Evolutionary conservation across 92 coral and sea anemone genomes (phyloP).

Genomic region (Actinernus sp.): DNA sequence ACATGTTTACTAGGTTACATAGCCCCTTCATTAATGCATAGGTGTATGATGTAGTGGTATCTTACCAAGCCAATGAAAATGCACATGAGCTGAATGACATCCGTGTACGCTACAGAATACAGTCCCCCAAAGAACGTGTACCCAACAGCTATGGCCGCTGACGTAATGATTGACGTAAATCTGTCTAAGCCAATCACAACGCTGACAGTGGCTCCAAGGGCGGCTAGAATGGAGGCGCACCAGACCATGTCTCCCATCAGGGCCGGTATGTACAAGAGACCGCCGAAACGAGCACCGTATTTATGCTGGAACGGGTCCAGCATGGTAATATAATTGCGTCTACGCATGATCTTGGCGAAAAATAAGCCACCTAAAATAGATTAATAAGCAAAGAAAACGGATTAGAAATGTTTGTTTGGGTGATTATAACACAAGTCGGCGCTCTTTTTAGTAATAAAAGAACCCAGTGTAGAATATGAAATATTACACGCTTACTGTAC

Average conservation of each 20-base stretch:
- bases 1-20: too few relatives aligned
- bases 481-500: too few relatives aligned
- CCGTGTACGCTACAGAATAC: constrained; percentile 95
- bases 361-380: constrained; percentile 72
- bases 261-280: constrained; percentile 90
- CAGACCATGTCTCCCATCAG: constrained; percentile 91
- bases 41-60: too few relatives aligned
- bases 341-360: constrained; percentile 92
- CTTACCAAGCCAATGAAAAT: constrained; percentile 94
- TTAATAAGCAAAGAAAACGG: too few relatives aligned
- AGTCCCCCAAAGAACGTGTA: constrained; percentile 93
- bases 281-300: constrained; percentile 91
- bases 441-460: too few relatives aligned
- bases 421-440: too few relatives aligned
- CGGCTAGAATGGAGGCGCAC: constrained; percentile 95
- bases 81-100: constrained; percentile 89
- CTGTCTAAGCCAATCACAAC: constrained; percentile 84
- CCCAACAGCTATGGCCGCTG: constrained; percentile 83
- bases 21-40: too few relatives aligned
- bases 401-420: too few relatives aligned
- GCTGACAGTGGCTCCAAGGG: constrained; percentile 94
- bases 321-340: constrained; percentile 84
- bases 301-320: constrained; percentile 90
- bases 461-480: too few relatives aligned
- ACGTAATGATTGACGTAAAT: constrained; percentile 67